Percentiles rank a stretch among this genome's conserved stretches.
Evolutionary conservation across 1,140 invertebrate species (phyloP).

Genomic region (Sitodiplosis mosellana): DNA sequence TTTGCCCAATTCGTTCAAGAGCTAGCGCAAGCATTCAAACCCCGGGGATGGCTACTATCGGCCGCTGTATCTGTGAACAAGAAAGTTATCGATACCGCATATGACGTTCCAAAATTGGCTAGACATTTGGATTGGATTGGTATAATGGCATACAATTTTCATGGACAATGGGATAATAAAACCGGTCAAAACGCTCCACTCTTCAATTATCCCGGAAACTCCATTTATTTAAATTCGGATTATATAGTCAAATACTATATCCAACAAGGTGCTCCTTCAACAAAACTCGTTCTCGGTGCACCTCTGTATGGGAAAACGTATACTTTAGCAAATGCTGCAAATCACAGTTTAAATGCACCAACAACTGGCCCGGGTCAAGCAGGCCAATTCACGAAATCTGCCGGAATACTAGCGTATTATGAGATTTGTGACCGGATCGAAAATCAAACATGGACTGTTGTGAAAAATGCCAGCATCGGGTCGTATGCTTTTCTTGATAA

Average conservation of each 20-base stretch:
- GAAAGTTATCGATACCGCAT: constrained; percentile 60
- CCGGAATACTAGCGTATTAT: constrained; percentile 43
- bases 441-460: background rate
- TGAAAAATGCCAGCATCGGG: constrained; percentile 20
- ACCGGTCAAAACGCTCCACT: constrained; percentile 76
- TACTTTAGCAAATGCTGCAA: constrained; percentile 41
- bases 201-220: constrained; percentile 37
- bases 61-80: constrained; percentile 70
- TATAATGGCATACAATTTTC: constrained; percentile 75
- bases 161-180: constrained; percentile 67
- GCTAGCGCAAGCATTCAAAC: constrained; percentile 46
- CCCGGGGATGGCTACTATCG: constrained; percentile 49
- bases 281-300: constrained; percentile 63
- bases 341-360: constrained; percentile 46
- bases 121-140: constrained; percentile 62
- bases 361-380: constrained; percentile 61
- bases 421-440: constrained; percentile 8
- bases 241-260: constrained; percentile 70
- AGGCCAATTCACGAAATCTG: constrained; percentile 46
- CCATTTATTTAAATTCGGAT: constrained; percentile 54
- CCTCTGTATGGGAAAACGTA: constrained; percentile 75
- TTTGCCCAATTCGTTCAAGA: constrained; percentile 53
- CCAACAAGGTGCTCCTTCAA: constrained; percentile 46
- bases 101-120: constrained; percentile 50
- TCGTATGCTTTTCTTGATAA: constrained; percentile 43